phyloP scores from a whole-genome alignment of 2,113 vertebrate species.

The Melanostigma gelatinosum region DNA sequence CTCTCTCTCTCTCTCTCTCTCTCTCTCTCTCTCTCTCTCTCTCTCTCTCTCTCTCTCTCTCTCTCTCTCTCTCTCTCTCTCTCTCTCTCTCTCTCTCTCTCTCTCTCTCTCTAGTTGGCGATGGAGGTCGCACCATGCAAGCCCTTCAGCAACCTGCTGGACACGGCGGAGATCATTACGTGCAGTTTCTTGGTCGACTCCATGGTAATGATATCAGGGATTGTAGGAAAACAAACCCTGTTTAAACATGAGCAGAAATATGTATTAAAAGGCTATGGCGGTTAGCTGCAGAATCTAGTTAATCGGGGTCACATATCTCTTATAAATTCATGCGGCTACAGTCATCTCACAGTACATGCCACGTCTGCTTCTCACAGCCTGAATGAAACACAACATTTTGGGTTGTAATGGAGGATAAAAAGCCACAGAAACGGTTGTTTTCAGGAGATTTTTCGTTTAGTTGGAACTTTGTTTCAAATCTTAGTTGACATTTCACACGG shows the following conservation, averaged over 20 bases:
- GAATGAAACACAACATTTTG: not conserved
- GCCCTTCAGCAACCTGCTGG: slow-evolving; percentile 91
- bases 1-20: too few species aligned
- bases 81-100: not conserved
- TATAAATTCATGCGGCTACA: too few species aligned
- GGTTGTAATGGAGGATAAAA: not conserved
- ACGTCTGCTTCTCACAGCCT: not conserved
- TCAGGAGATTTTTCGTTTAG: not conserved
- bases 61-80: too few species aligned
- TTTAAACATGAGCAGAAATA: not conserved
- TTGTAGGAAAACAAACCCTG: not conserved
- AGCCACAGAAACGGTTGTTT: not conserved
- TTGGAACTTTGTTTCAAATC: not conserved
- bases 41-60: too few species aligned
- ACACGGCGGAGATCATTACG: slow-evolving; percentile 88
- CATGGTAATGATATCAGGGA: slow-evolving; percentile 82
- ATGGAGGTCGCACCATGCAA: slow-evolving; percentile 91
- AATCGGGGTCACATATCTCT: too few species aligned
- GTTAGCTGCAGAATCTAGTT: not conserved
- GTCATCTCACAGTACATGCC: too few species aligned
- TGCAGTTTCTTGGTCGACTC: slow-evolving; percentile 91
- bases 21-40: too few species aligned
- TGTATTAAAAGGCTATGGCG: not conserved
- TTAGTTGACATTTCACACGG: not conserved
- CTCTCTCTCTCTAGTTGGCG: slow-evolving; percentile 81